phyloP scores from a whole-genome alignment of 2,113 vertebrate species.

The Megaleporinus macrocephalus region DNA sequence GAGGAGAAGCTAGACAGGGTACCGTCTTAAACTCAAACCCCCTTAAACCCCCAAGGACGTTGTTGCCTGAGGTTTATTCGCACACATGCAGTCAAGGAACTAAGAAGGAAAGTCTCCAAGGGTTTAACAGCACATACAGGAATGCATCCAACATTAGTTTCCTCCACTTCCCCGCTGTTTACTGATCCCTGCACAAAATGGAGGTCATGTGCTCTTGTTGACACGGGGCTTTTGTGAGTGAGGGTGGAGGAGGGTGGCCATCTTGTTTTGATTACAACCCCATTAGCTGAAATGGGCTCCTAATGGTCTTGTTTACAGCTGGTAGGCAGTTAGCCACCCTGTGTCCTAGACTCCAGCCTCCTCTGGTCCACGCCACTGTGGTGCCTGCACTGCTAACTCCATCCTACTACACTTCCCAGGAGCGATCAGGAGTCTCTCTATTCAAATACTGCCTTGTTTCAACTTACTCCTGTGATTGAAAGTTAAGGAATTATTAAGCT shows the following conservation, averaged over 20 bases:
- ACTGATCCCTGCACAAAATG: background rate
- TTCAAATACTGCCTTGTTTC: background rate
- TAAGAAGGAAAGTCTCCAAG: conserved; percentile 38
- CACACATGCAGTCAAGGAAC: conserved; percentile 17
- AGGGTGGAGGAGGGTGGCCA: conserved; percentile 35
- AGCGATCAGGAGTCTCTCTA: conserved; percentile 3
- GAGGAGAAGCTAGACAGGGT: conserved; percentile 36
- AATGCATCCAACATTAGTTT: background rate
- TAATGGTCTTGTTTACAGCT: conserved; percentile 70
- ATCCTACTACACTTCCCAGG: background rate
- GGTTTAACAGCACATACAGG: background rate
- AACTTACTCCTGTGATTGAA: too few relatives aligned
- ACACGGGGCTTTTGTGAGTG: background rate
- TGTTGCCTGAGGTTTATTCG: conserved; percentile 12
- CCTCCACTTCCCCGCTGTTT: background rate
- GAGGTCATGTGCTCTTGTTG: conserved; percentile 1
- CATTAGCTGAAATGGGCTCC: conserved; percentile 69
- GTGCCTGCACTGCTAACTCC: conserved; percentile 22
- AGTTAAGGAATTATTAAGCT: too few relatives aligned
- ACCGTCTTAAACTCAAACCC: conserved; percentile 33
- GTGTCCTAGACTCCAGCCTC: conserved; percentile 21
- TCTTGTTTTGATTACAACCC: conserved; percentile 70
- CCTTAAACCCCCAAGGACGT: conserved; percentile 15
- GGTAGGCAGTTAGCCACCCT: conserved; percentile 50
- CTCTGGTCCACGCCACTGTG: background rate